phyloP scores from a whole-genome alignment of 37 sponge, comb jelly and placozoan genomes.

The Diacarnus erythraeanus region DNA sequence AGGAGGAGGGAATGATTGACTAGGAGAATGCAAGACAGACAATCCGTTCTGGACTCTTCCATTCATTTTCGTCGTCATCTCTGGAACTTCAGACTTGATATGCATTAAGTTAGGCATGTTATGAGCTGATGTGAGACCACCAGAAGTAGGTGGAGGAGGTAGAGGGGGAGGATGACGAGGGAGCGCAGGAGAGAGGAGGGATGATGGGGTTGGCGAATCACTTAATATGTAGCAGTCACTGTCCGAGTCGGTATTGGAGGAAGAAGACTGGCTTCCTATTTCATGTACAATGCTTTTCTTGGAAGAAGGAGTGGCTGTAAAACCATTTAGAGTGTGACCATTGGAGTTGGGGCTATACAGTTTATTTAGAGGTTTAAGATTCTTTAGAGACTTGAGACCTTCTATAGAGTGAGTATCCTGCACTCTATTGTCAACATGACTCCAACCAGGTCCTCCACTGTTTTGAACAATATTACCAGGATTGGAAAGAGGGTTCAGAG shows the following conservation, averaged over 20 bases:
- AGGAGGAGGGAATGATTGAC: no score
- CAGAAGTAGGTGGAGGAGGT: neutral
- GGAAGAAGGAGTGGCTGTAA: neutral
- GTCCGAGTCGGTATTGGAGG: slow-evolving; percentile 54
- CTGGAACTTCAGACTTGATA: slow-evolving; percentile 16
- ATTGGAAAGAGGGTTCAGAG: no score
- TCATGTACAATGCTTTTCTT: slow-evolving; percentile 28
- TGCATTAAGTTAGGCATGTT: neutral
- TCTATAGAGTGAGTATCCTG: no score
- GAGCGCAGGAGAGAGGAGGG: neutral
- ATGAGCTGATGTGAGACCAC: neutral
- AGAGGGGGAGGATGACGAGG: neutral
- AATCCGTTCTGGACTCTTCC: neutral
- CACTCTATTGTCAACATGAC: no score
- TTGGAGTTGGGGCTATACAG: neutral
- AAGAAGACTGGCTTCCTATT: slow-evolving; percentile 1
- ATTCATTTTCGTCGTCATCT: neutral
- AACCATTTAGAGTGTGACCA: slow-evolving; percentile 21
- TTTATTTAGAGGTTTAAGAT: no score
- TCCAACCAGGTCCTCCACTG: no score
- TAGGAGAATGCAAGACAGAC: no score
- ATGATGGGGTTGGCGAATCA: slow-evolving; percentile 27
- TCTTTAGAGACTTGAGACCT: no score
- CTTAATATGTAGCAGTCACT: slow-evolving; percentile 44
- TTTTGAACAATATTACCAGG: no score